Evolutionary conservation across 2,113 vertebrate genomes (phyloP).

Genomic region (western clawed frog (Xenopus tropicalis)): DNA sequence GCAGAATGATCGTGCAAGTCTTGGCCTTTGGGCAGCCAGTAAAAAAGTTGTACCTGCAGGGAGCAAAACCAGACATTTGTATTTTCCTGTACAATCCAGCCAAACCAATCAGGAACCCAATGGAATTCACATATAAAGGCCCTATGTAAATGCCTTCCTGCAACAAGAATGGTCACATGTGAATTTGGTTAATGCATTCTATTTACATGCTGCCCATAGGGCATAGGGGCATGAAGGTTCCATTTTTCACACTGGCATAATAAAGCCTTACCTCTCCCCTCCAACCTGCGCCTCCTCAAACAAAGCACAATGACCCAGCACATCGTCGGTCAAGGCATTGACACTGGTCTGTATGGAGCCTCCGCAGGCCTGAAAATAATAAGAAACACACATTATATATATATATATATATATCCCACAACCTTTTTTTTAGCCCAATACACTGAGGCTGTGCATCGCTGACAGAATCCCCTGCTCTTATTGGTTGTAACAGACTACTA

Average conservation of each 20-base stretch:
- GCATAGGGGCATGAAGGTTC: no score
- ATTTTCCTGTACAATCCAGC: neutral
- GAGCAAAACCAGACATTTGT: neutral
- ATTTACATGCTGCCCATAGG: no score
- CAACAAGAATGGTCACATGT: no score
- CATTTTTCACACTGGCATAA: no score
- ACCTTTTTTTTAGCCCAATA: no score
- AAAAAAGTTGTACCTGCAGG: slow-evolving; percentile 88
- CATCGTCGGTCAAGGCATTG: slow-evolving; percentile 70
- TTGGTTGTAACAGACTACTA: no score
- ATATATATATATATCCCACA: no score
- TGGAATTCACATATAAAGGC: neutral
- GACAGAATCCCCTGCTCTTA: no score
- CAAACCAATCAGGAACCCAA: neutral
- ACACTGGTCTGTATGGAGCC: slow-evolving; percentile 97
- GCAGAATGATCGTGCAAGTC: slow-evolving; percentile 92
- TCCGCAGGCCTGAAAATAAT: slow-evolving; percentile 79
- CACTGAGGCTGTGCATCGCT: no score
- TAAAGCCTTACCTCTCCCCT: slow-evolving; percentile 78
- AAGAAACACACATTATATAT: neutral
- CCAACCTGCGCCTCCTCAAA: slow-evolving; percentile 96
- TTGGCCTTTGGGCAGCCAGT: slow-evolving; percentile 91
- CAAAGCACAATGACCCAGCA: slow-evolving; percentile 84
- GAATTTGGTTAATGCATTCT: no score
- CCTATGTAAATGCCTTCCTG: no score